phyloP scores from a whole-genome alignment of 2,113 vertebrate genomes.

The Tychaedon coryphoeus region DNA sequence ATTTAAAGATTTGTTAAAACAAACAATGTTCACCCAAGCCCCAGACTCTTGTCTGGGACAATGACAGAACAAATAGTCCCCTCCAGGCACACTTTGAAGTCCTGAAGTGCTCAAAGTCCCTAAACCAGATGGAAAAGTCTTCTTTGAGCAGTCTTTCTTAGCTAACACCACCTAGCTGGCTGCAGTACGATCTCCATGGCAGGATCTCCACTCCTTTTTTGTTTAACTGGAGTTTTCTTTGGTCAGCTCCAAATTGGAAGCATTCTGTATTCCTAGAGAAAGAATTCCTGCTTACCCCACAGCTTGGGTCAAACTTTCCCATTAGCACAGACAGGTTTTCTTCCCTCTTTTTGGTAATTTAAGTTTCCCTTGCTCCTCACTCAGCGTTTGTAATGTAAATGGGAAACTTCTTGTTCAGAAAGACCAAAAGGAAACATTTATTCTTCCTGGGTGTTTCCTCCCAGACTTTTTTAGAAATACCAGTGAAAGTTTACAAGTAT shows the following conservation, averaged over 20 bases:
- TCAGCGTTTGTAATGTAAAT: not conserved
- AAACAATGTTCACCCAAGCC: not conserved
- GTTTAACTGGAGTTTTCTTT: not conserved
- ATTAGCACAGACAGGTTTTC: not conserved
- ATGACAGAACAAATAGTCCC: not conserved
- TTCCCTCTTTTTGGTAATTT: not conserved
- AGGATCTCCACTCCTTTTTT: not conserved
- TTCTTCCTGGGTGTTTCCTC: not conserved
- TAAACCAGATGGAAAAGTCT: not conserved
- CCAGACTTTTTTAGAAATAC: not conserved
- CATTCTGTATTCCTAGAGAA: not conserved
- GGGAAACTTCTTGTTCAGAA: not conserved
- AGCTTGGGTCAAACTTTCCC: not conserved
- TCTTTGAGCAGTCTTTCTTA: not conserved
- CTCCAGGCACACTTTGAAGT: not conserved
- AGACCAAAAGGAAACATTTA: not conserved
- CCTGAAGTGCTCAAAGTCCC: not conserved
- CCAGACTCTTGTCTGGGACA: constrained; percentile 20
- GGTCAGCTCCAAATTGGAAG: not conserved
- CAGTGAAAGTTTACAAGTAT: not conserved
- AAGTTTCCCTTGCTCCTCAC: not conserved
- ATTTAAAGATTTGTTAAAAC: constrained; percentile 12
- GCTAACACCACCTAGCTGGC: not conserved
- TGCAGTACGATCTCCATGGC: not conserved
- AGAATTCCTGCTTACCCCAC: not conserved